Evolutionary conservation across 92 coral and sea anemone species (phyloP), one percentile per base, ranked within the genome.

Genomic region (Palythoa caribaeorum): DNA sequence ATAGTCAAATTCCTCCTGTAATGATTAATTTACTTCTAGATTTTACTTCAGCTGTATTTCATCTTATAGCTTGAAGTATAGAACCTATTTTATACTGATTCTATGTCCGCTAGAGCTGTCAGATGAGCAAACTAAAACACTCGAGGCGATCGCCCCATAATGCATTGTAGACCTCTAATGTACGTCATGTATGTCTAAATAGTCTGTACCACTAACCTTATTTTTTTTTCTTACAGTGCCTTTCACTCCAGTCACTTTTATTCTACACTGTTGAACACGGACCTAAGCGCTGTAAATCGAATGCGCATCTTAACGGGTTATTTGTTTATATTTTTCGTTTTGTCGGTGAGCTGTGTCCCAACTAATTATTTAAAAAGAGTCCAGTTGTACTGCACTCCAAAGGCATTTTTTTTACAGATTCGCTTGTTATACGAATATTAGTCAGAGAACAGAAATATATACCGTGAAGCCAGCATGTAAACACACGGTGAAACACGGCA

Each of bases 131-230:
- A 75, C 79, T 59, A 47, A 75, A 75, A 75, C 62, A 75, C 79
- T 75, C 79, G 9, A 75, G 79, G 79, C 60, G 79, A 75, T 75
- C 79, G 38, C 79, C 79, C 79, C 79, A 75, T 75, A 75, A 75
- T 47, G 59, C 60, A 75, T 75, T 75, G 79, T 47, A 75, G 79
- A 75, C 68, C 68, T 60, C 68, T 60, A 60, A 16, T 73, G 68
- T 60, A 60, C 68, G 68, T 60, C 20, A 60, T 60, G 60, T 54
- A 54, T 54, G 60, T 14, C 60, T 4, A 54, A 54, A 8, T 54
- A 54, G 60, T 54, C 60, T 60, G 68, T 60, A 60, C 68, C 68
- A 60, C 68, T 60, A 60, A 60, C 1, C 68, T 60, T 60, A 14
- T 60, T 60, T 54, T 60, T 40, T 60, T 14, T 60, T 60, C 68